Conservation (phyloP, 2,797 vertebrate species). For the Parotocinclus haroldoi region DNA sequence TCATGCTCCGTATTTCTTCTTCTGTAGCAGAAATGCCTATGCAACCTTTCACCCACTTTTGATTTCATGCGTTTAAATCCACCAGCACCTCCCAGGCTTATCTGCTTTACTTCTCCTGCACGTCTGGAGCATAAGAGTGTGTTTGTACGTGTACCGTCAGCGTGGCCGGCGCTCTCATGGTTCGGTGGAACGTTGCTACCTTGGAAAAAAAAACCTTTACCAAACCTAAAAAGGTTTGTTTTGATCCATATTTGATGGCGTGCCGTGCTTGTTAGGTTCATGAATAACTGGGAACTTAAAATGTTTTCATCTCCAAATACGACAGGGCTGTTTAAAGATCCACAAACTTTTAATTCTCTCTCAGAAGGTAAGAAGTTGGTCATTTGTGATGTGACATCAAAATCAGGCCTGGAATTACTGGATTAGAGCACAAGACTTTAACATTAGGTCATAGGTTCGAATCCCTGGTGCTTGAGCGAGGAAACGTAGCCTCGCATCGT, state of each 20-base stretch:
- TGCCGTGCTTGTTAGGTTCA: background rate
- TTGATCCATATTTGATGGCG: too few relatives aligned
- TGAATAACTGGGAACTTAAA: background rate
- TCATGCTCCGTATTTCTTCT: too few relatives aligned
- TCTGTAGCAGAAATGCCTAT: conserved; percentile 72
- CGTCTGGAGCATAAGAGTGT: background rate
- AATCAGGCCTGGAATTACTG: too few relatives aligned
- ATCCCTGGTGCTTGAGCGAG: too few relatives aligned
- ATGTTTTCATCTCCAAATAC: background rate
- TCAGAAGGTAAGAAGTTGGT: too few relatives aligned
- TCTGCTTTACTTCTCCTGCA: conserved; percentile 18
- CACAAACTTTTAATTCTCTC: too few relatives aligned
- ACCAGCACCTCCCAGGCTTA: background rate
- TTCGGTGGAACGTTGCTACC: conserved; percentile 44
- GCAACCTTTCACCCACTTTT: conserved; percentile 63
- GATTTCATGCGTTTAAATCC: conserved; percentile 37
- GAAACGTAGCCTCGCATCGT: too few relatives aligned
- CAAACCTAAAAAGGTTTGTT: too few relatives aligned
- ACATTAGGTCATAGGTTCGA: too few relatives aligned
- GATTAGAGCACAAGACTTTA: too few relatives aligned
- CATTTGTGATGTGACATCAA: too few relatives aligned
- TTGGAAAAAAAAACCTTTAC: background rate
- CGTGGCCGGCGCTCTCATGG: conserved; percentile 54
- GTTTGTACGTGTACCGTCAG: conserved; percentile 36
- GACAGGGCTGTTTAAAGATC: too few relatives aligned